These are phyloP conservation scores for Apocheima hispidaria DNA, from an alignment of 2,888 invertebrate genomes.

Conservation along the genomic window DNA sequence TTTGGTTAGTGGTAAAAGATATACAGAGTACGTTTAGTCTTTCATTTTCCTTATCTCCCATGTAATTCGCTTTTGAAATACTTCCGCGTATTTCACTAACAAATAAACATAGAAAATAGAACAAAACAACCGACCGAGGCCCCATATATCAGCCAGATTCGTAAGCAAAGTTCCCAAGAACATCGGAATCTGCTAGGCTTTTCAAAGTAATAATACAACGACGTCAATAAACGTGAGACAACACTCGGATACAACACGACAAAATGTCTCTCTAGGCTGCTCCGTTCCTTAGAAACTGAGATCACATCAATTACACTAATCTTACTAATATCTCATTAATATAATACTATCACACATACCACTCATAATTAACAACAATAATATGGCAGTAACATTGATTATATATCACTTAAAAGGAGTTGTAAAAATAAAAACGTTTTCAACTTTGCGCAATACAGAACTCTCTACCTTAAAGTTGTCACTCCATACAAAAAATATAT, in stretches of 20 bases:
- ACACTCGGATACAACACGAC: background rate
- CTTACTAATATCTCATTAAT: too few species aligned
- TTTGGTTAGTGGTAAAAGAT: too few species aligned
- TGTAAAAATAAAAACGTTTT: too few species aligned
- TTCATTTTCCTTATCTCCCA: background rate
- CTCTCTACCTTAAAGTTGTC: too few species aligned
- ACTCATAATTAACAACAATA: too few species aligned
- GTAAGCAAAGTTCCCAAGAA: slow-evolving; percentile 6
- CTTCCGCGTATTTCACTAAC: slow-evolving; percentile 2
- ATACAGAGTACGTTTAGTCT: too few species aligned
- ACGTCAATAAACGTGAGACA: slow-evolving; percentile 21
- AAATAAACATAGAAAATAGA: slow-evolving; percentile 4
- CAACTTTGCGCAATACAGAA: too few species aligned
- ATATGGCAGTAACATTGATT: too few species aligned
- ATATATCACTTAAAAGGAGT: too few species aligned
- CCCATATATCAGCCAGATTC: slow-evolving; percentile 4
- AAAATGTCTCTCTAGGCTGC: background rate
- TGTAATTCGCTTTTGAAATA: background rate
- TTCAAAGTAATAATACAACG: slow-evolving; percentile 19
- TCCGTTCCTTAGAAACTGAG: background rate
- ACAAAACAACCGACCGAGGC: background rate
- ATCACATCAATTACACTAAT: too few species aligned
- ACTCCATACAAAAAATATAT: too few species aligned
- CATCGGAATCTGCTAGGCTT: background rate
- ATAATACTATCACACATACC: too few species aligned